These are phyloP conservation scores for Syngnathus acus DNA, from an alignment of 2,797 vertebrate genomes.

Conservation along the genomic window DNA sequence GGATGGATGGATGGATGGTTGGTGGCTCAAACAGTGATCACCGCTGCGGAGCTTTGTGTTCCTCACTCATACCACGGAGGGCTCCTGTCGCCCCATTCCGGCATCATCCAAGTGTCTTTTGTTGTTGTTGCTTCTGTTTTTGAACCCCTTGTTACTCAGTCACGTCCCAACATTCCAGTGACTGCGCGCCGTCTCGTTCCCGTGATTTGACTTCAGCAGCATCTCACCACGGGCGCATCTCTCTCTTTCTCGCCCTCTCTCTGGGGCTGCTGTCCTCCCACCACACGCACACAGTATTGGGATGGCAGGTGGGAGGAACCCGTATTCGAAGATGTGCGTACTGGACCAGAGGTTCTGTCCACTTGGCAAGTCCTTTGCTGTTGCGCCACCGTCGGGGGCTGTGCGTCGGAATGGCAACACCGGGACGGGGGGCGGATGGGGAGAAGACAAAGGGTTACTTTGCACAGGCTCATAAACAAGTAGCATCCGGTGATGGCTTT, in stretches of 20 bases:
- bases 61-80: constrained; percentile 31
- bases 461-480: fast-evolving
- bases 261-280: constrained; percentile 4
- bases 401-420: constrained; percentile 67
- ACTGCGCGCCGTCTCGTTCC: constrained; percentile 38
- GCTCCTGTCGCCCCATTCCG: constrained; percentile 29
- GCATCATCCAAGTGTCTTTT: constrained; percentile 10
- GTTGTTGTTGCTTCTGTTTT: background rate
- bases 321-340: background rate
- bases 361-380: constrained; percentile 40
- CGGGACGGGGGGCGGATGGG: constrained; percentile 40
- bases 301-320: background rate
- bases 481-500: constrained; percentile 22
- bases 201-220: constrained; percentile 39
- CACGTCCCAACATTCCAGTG: constrained; percentile 29
- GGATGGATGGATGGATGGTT: background rate
- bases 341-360: constrained; percentile 14
- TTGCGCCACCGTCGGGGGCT: constrained; percentile 62
- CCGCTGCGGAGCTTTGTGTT: constrained; percentile 42
- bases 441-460: constrained; percentile 2
- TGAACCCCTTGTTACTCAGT: constrained; percentile 8
- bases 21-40: constrained; percentile 42
- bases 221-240: constrained; percentile 44
- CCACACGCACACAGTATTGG: background rate
- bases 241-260: background rate